These are phyloP conservation scores for Brachionus rotundiformis DNA, from an alignment of 1,140 invertebrate genomes.

Conservation along the genomic window DNA sequence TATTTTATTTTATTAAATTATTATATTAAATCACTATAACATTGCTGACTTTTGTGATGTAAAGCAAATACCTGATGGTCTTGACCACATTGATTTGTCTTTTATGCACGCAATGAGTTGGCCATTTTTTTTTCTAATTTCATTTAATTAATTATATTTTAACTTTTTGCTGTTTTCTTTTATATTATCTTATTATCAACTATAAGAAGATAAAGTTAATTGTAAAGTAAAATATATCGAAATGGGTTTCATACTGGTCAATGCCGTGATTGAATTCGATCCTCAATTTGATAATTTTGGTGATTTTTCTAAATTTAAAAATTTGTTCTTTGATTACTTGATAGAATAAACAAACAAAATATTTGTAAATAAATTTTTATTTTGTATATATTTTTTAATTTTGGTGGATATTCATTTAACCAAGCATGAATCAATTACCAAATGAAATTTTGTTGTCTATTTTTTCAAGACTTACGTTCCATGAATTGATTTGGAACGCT, in stretches of 20 bases:
- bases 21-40: neutral
- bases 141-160: too few species aligned
- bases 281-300: slow-evolving; percentile 23
- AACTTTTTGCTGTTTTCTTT: too few species aligned
- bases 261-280: neutral
- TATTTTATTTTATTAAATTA: neutral
- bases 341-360: slow-evolving; percentile 32
- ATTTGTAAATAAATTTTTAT: neutral
- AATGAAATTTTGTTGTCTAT: slow-evolving; percentile 13
- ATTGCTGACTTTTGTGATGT: slow-evolving; percentile 49
- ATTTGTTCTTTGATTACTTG: slow-evolving; percentile 17
- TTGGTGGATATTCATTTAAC: neutral
- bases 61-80: neutral
- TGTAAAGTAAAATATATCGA: too few species aligned
- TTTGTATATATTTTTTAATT: neutral
- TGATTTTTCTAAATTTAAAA: slow-evolving; percentile 44
- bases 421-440: slow-evolving; percentile 12
- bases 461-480: neutral
- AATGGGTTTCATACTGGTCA: neutral
- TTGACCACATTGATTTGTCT: neutral
- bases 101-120: slow-evolving; percentile 48
- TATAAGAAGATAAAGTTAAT: too few species aligned
- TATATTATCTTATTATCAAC: too few species aligned
- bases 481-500: neutral
- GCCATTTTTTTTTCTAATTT: too few species aligned